Base-by-base conservation (phyloP, 2,797 vertebrate species). In the Acestrorhynchus altus region DNA sequence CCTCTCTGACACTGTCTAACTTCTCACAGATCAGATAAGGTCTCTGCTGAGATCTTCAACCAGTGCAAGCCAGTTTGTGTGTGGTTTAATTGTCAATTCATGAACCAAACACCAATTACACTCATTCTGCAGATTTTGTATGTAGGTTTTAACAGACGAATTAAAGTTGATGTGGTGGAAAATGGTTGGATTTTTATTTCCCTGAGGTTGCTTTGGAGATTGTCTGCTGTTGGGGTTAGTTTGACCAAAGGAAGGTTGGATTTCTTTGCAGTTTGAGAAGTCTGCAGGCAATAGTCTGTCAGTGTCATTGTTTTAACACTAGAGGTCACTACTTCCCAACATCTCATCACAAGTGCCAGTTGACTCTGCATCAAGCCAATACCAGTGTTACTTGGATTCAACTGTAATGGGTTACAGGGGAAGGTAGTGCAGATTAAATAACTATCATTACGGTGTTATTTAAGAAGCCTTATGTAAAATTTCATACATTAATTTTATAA, bases 151-250 rank as follows among this genome's bases (percentile, higher is more conserved):
- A 75, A 68, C 68, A 28, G n/a, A 16, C 1, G 12, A 73, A 77
- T 73, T 74, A 77, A 80, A 56, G 31, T 24, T 74, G 74, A 77
- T 70, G 69, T 74, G 69, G 70, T 56, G 35, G 60, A 79, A 8
- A 28, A 0, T 39, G 4, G 3, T 24, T 31, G 31, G 31, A 8
- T 4, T 8, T 9, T 18, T 47, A 49, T n/a, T 44, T 31, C 10
- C 12, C 20, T 20, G 2, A 9, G n/a, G 51, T 47, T 13, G 4
- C 4, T 51, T n/a, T n/a, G n/a, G n/a, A n/a, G n/a, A n/a, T n/a
- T n/a, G n/a, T n/a, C 31, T 35, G 31, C 31, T 35, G 6, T 35
- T 35, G 2, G 31, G 31, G 31, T 35, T 6, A 35, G 2, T 35
- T 35, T 35, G 31, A 35, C 6, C 31, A 35, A 35, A 35, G 31